Percentiles rank a stretch among this genome's conserved stretches.
Evolutionary conservation across 2,888 invertebrate species (phyloP).

Genomic region (Alviniconcha strummeri): DNA sequence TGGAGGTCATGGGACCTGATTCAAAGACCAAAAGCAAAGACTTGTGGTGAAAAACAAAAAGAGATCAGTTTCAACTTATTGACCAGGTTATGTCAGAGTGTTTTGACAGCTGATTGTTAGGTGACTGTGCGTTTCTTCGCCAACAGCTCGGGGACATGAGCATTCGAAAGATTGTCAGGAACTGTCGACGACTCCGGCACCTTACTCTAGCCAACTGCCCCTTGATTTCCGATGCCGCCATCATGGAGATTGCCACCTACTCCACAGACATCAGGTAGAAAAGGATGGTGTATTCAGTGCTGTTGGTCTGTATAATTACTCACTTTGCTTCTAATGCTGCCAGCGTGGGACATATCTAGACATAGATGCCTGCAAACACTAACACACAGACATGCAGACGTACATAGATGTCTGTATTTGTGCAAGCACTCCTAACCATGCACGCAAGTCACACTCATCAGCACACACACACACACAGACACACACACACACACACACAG

Average conservation of each 20-base stretch:
- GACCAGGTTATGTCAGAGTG: no score
- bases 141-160: slow-evolving; percentile 63
- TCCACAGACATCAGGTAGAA: slow-evolving; percentile 62
- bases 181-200: slow-evolving; percentile 63
- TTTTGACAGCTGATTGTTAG: no score
- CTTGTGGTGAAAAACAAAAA: no score
- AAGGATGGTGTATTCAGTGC: neutral
- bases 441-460: no score
- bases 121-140: neutral
- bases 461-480: no score
- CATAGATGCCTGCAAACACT: no score
- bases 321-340: neutral
- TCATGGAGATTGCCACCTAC: slow-evolving; percentile 66
- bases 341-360: no score
- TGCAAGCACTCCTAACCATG: neutral
- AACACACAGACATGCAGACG: no score
- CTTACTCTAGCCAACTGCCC: slow-evolving; percentile 69
- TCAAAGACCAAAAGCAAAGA: no score
- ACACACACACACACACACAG: no score
- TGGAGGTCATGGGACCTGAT: no score
- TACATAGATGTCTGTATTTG: neutral
- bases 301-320: neutral
- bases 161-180: slow-evolving; percentile 64
- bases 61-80: no score
- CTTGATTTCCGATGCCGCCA: slow-evolving; percentile 63